Conservation (phyloP, 2,797 vertebrate genomes). For the Melopsittacus undulatus region DNA sequence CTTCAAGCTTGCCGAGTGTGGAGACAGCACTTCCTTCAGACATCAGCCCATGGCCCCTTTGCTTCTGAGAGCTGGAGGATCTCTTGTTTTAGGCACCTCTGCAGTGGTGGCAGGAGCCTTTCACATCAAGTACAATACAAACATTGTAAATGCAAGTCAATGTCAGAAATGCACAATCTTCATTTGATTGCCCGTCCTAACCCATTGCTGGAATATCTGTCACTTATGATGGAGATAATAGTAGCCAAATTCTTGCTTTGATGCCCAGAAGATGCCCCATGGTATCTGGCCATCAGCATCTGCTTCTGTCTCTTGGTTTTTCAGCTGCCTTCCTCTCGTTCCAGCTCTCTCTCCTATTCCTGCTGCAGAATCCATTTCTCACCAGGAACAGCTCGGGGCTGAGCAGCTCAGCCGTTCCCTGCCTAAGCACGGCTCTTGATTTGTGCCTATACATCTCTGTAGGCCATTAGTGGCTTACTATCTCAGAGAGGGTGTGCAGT, state of each 20-base stretch:
- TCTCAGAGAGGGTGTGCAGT: neutral
- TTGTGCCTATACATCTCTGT: neutral
- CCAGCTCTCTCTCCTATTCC: neutral
- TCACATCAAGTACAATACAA: neutral
- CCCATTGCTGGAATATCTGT: neutral
- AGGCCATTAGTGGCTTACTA: neutral
- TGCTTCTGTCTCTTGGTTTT: conserved; percentile 3
- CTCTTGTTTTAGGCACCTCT: neutral
- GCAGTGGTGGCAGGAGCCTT: neutral
- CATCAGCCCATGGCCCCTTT: fast-evolving
- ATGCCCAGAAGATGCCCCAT: conserved; percentile 15
- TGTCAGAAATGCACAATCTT: conserved; percentile 12
- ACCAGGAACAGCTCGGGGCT: neutral
- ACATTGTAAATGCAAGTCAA: neutral
- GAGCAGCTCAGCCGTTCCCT: neutral
- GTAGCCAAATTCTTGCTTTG: conserved; percentile 21
- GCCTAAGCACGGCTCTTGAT: neutral
- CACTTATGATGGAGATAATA: neutral
- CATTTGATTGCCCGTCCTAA: neutral
- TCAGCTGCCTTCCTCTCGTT: neutral
- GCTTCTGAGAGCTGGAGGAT: neutral
- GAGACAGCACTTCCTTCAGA: neutral
- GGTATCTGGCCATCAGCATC: neutral
- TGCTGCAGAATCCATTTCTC: neutral
- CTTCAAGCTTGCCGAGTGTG: neutral